Evolutionary conservation across 2,797 vertebrate species (phyloP), one percentile per base, ranked within the genome.

Genomic region (Lacerta bilineata): DNA sequence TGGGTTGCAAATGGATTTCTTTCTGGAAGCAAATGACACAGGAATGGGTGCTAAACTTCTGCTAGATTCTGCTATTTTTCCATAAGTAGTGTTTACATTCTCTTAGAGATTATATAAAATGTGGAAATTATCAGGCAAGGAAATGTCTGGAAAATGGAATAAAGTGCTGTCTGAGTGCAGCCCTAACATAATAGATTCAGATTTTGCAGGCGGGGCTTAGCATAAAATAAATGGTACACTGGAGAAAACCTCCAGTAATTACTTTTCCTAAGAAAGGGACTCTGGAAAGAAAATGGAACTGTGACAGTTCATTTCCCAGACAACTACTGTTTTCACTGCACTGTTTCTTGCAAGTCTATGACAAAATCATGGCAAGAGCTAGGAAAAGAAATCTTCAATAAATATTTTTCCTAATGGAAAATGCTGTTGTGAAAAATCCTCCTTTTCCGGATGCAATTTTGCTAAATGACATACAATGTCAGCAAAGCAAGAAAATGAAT

Each of bases 301-400:
- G 36, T 27, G 46, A 23, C 7, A 11, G 76, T 85, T 61, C 17
- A 75, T 85, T 66, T 77, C 17, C 39, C 27, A 66, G 39, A n/a
- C 18, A 23, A 46, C 74, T 64, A 17, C 59, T 77, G 39, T 43
- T 76, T 64, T 85, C 3, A 9, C 8, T 18, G 36, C 27, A 39
- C 61, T 41, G 18, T 85, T 72, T 61, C 55, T 76, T 66, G 10
- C 27, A 17, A 27, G 23, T 20, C 20, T 41, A 20, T 20, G 20
- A 13, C 23, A 43, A 66, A 64, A 39, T 69, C n/a, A 84, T 23
- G 33, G 6, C 23, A 41, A 64, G 36, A 43, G 5, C 46, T 72
- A 6, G n/a, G 29, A 64, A 85, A 85, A 17, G 36, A 85, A 75
- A 77, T 46, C 74, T 66, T 43, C 76, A 41, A 64, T 85, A 41